Percentiles rank a stretch among this genome's conserved stretches.
Evolutionary conservation across 2,797 vertebrate genomes (phyloP).

Genomic region (Pangasius sanitwongsei): DNA sequence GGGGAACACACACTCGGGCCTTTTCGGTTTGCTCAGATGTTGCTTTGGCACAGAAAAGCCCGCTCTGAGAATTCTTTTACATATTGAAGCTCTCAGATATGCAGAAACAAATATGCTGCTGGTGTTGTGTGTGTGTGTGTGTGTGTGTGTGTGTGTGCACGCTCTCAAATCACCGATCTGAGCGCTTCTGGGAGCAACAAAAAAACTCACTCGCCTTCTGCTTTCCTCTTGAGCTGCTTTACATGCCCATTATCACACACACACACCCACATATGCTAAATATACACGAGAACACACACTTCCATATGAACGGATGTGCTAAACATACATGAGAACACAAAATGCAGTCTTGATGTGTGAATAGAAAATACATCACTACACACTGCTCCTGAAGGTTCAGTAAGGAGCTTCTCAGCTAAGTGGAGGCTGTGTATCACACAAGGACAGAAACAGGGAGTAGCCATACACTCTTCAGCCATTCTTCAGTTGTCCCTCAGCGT

Average conservation of each 20-base stretch:
- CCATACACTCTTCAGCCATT: neutral
- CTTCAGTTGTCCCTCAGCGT: neutral
- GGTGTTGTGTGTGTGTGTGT: neutral
- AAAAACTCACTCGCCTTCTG: slow-evolving; percentile 17
- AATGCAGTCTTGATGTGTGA: neutral
- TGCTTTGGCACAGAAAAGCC: neutral
- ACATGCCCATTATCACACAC: neutral
- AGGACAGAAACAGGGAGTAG: neutral
- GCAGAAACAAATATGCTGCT: slow-evolving; percentile 33
- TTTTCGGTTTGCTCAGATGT: slow-evolving; percentile 11
- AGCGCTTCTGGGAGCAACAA: neutral
- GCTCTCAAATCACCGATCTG: neutral
- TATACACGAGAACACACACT: neutral
- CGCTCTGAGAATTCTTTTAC: neutral
- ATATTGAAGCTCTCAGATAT: slow-evolving; percentile 28
- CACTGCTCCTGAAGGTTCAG: neutral
- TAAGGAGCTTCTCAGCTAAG: neutral
- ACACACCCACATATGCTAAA: slow-evolving; percentile 3
- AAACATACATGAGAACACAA: neutral
- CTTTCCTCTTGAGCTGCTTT: slow-evolving; percentile 23
- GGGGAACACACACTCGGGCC: slow-evolving; percentile 14
- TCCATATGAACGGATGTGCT: neutral
- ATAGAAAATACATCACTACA: neutral
- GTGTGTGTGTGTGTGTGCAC: neutral
- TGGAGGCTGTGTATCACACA: neutral